Base-by-base conservation (phyloP, 2,113 vertebrate species). In the Ornithorhynchus anatinus region DNA sequence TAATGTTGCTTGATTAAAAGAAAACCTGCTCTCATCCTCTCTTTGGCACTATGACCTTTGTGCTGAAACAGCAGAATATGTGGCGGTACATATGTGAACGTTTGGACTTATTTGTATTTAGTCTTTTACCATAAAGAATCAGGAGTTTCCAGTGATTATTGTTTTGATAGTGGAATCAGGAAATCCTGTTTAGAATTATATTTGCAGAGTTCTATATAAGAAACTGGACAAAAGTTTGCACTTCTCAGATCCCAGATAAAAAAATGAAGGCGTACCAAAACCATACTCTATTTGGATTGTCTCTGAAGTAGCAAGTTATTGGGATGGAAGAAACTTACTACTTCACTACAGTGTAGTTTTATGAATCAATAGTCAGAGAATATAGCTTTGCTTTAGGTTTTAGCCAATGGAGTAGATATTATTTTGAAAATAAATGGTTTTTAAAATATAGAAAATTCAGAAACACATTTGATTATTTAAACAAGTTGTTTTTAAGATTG, bases 111-210 rank as follows among this genome's bases (percentile, higher is more conserved):
- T 29, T 54, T 64, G 42, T 29, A 19, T 59, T 76, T 52, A 43
- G 29, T 38, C 2, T 40, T 84, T 72, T 76, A 51, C 43, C 45
- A 33, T 23, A 3, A 44, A 75, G 59, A 71, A 79, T 51, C 38
- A 69, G 14, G 48, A 72, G 70, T 52, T 51, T 32, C 69, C 38
- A 0, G 0, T 58, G n/a, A n/a, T n/a, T n/a, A n/a, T 33, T 79
- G 57, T 72, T 19, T 31, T 77, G 36, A 75, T 68, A 29, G n/a
- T 59, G 16, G 45, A 44, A 37, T 57, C 75, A 51, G 53, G 23
- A 81, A 72, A 81, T 76, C 17, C 32, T 66, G 10, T 54, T 20
- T 65, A 51, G 79, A 53, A 59, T 72, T 70, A 53, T 56, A 10
- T 12, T 82, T 78, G 45, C 59, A 80, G 54, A 65, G n/a, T 38